Conservation (phyloP, 2,113 vertebrate species). For the Myxocyprinus asiaticus region DNA sequence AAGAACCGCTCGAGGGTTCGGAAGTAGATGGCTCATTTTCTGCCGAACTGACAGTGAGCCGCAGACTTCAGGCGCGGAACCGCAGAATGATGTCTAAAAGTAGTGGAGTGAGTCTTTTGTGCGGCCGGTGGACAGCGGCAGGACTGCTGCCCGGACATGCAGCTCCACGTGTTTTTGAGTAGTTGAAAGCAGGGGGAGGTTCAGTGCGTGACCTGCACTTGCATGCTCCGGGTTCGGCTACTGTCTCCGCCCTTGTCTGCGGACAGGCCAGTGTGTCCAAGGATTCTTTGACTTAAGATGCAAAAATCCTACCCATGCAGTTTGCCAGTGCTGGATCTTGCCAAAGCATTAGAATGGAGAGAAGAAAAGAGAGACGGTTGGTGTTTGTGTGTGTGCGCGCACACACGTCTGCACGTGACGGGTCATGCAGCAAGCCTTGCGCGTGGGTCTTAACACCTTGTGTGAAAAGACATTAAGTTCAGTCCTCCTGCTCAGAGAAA, state of each 20-base stretch:
- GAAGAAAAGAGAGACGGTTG: slow-evolving; percentile 17
- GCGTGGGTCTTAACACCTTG: slow-evolving; percentile 62
- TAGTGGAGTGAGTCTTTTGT: slow-evolving; percentile 69
- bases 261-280: slow-evolving; percentile 61
- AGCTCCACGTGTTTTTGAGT: slow-evolving; percentile 73
- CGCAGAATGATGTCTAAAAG: slow-evolving; percentile 63
- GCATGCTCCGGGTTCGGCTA: slow-evolving; percentile 70
- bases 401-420: slow-evolving; percentile 67
- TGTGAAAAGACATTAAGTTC: slow-evolving; percentile 56
- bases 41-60: slow-evolving; percentile 30
- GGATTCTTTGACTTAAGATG: slow-evolving; percentile 67
- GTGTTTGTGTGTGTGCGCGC: slow-evolving; percentile 55
- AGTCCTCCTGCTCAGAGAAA: slow-evolving; percentile 37
- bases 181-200: slow-evolving; percentile 74
- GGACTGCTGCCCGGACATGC: slow-evolving; percentile 71
- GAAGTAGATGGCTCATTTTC: slow-evolving; percentile 50
- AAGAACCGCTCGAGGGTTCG: slow-evolving; percentile 29
- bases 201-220: slow-evolving; percentile 78
- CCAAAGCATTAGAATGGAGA: slow-evolving; percentile 54
- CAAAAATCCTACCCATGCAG: slow-evolving; percentile 68
- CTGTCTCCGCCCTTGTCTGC: slow-evolving; percentile 73
- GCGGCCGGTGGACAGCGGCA: slow-evolving; percentile 70
- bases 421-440: slow-evolving; percentile 73
- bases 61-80: slow-evolving; percentile 1
- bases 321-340: slow-evolving; percentile 65